Evolutionary conservation across 2,113 vertebrate genomes (phyloP), one percentile per base, ranked within the genome.

Genomic region (Myiozetetes cayanensis): DNA sequence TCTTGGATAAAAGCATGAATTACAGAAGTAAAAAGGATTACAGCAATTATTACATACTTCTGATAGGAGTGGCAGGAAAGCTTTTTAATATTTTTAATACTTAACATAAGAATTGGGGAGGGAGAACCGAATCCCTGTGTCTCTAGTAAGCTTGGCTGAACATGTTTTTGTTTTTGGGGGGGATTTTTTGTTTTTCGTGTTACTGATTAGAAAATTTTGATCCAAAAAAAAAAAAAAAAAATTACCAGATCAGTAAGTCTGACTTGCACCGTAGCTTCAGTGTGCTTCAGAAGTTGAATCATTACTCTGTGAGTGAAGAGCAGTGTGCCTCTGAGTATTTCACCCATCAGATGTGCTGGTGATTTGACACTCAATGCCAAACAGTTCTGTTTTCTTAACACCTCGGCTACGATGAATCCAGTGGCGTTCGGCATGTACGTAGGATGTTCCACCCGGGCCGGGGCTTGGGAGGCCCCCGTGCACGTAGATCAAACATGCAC

Each of bases 401-500:
- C 19, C 28, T 11, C 81, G 59, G 83, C 96, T 91, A 99, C 59
- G 99, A 99, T 95, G 99, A 99, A 98, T 99, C 99, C 97, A 99
- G 99, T 97, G 99, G 99, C 72, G 99, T 99, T 96, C 99, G 99
- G 94, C 99, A 99, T 41, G 99, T 99, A 96, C 99, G 99, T 97
- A 98, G 99, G 98, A 99, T 99, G 99, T 99, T 99, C 97, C 99
- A 99, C 98, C 99, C 99, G 53, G 99, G 99, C 39, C 98, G 99
- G 89, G 99, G 99, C 46, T 96, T 99, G 94, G 99, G 99, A 65
- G 99, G 99, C 77, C 99, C 99, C 91, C 98, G 99, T 91, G 99
- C 99, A 68, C 99, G 99, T 92, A 98, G 99, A 97, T 99, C 99
- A 98, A 99, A 99, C 98, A 99, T 99, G 99, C 99, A 99, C 99